phyloP scores from a whole-genome alignment of 2,888 invertebrate species.

The Synergus japonicus region DNA sequence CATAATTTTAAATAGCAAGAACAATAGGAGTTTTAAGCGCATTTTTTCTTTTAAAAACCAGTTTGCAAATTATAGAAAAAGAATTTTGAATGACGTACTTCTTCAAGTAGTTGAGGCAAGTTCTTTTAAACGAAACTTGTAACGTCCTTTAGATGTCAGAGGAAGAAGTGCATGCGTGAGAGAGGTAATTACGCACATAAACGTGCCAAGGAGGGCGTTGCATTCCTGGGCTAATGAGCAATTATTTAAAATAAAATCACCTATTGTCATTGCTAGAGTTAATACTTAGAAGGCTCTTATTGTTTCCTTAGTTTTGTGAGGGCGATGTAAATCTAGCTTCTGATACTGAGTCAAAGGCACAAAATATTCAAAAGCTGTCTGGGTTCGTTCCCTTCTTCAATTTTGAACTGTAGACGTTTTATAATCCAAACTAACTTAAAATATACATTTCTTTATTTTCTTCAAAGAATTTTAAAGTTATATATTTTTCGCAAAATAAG shows the following conservation, averaged over 20 bases:
- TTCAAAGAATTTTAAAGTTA: too few relatives aligned
- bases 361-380: neutral
- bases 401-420: too few relatives aligned
- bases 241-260: conserved; percentile 52
- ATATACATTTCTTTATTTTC: too few relatives aligned
- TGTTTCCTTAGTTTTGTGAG: neutral
- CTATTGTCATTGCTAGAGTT: conserved; percentile 41
- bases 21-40: neutral
- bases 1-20: neutral
- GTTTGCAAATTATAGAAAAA: neutral
- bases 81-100: conserved; percentile 9
- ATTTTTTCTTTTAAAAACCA: neutral
- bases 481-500: too few relatives aligned
- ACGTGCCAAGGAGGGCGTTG: conserved; percentile 47
- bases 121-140: neutral
- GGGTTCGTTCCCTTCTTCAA: too few relatives aligned
- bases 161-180: neutral
- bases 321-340: neutral
- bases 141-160: conserved; percentile 13
- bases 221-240: conserved; percentile 58
- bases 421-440: too few relatives aligned
- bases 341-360: neutral
- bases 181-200: conserved; percentile 30
- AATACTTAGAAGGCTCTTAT: conserved; percentile 5
- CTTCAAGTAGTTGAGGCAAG: neutral